Evolutionary conservation across 2,797 vertebrate species (phyloP).

Genomic region (Botia kubotai): DNA sequence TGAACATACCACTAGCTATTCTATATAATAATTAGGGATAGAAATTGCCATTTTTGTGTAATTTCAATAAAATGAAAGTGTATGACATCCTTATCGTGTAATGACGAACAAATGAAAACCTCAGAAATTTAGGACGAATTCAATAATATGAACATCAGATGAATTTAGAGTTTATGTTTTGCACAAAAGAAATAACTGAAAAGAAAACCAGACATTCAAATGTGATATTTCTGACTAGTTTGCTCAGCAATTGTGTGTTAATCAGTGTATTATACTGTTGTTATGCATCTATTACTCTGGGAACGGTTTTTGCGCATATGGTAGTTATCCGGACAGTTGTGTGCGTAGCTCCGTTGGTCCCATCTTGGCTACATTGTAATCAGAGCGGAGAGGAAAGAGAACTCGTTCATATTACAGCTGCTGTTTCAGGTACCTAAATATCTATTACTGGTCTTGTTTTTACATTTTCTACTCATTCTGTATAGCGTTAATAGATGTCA

Average conservation of each 20-base stretch:
- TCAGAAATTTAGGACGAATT: too few relatives aligned
- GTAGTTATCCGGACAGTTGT: conserved; percentile 64
- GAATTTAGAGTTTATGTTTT: too few relatives aligned
- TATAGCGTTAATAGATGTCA: conserved; percentile 16
- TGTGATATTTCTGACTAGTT: too few relatives aligned
- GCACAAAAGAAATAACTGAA: too few relatives aligned
- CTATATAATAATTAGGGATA: too few relatives aligned
- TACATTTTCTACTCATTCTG: conserved; percentile 21
- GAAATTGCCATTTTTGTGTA: too few relatives aligned
- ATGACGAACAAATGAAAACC: too few relatives aligned
- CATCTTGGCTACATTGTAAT: conserved; percentile 81
- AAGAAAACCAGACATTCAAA: too few relatives aligned
- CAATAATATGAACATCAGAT: too few relatives aligned
- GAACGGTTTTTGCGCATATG: conserved; percentile 14
- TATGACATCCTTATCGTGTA: too few relatives aligned
- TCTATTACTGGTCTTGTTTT: conserved; percentile 64
- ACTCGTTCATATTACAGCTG: conserved; percentile 85
- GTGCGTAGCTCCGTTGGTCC: conserved; percentile 76
- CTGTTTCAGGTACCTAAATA: conserved; percentile 81
- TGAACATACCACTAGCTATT: too few relatives aligned
- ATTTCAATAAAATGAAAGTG: too few relatives aligned
- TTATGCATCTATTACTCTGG: background rate
- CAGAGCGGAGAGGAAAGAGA: conserved; percentile 74
- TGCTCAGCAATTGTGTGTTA: background rate
- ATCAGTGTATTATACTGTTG: background rate